Base-by-base conservation (phyloP, 2,113 vertebrate genomes). In the Elephantulus edwardii region DNA sequence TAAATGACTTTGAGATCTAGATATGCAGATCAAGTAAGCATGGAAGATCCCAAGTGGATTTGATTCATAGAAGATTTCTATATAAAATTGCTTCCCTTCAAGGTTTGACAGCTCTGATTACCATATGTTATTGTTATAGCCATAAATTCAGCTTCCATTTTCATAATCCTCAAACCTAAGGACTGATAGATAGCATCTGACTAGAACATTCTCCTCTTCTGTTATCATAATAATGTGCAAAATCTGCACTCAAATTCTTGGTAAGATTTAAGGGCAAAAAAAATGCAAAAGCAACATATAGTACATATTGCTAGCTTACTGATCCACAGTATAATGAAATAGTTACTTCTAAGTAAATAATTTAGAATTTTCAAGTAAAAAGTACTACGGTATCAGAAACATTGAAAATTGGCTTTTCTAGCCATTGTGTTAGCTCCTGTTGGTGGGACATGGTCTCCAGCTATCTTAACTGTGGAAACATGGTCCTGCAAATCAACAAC, bases 71-170 rank as follows among this genome's bases (percentile, higher is more conserved):
- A 81, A 58, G 83, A 19, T 71, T 58, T 35, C 42, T 33, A 75
- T 6, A n/a, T 14, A 52, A 44, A 76, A 64, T 26, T 8, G 24
- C 28, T 35, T 35, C 90, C 48, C 24, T 30, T 13, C 26, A 64
- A 30, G n/a, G 26, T 14, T 16, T 14, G 6, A 52, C 13, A 35
- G 30, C 16, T 78, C 28, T 20, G 7, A 26, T 19, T 13, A 7
- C 17, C 35, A 2, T 1, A 1, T 16, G 66, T 12, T 28, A 42
- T 40, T 6, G 22, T 1, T 26, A 54, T 0, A 52, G 30, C 16
- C 8, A 28, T 19, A 64, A 35, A 52, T 17, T 50, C 22, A 24
- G 35, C 13, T 80, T 81, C 66, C 16, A 17, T n/a, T 9, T 28
- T 1, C 22, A 46, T 9, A 2, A 24, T 11, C 52, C 66, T 22